These are phyloP conservation scores for Cichladusa arquata DNA, from an alignment of 2,113 vertebrate genomes.

Conservation along the genomic window DNA sequence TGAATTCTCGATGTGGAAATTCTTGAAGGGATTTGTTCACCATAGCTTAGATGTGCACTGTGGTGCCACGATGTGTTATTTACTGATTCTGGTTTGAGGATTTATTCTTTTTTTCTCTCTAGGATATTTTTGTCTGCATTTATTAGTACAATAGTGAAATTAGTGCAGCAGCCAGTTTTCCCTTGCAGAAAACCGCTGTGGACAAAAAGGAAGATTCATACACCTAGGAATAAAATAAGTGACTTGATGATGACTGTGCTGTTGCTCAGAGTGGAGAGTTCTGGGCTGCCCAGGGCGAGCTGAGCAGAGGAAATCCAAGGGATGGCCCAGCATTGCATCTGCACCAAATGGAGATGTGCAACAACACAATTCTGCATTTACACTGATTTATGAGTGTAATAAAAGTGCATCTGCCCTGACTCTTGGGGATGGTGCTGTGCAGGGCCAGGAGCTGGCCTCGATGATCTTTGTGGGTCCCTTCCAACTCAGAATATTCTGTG, in stretches of 20 bases:
- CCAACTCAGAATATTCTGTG: not conserved
- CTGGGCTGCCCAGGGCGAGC: not conserved
- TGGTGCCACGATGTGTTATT: not conserved
- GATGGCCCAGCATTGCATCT: rapidly evolving
- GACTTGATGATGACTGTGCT: rapidly evolving
- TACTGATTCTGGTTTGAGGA: not conserved
- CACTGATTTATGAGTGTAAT: not conserved
- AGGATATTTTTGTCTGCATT: not conserved
- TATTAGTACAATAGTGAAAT: not conserved
- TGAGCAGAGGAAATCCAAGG: not conserved
- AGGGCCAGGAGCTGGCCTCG: not conserved
- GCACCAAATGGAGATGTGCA: not conserved
- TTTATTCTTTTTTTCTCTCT: not conserved
- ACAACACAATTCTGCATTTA: not conserved
- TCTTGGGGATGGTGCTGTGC: not conserved
- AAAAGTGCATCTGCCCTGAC: not conserved
- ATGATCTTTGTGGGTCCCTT: not conserved
- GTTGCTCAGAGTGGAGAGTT: not conserved
- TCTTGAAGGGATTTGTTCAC: not conserved
- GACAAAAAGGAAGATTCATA: not conserved
- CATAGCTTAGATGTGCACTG: not conserved
- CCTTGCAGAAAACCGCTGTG: not conserved
- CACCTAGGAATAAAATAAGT: not conserved
- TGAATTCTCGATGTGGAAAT: not conserved
- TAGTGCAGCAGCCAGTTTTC: not conserved